Base-by-base conservation (phyloP, 2,797 vertebrate species). In the Delichon dasypus region DNA sequence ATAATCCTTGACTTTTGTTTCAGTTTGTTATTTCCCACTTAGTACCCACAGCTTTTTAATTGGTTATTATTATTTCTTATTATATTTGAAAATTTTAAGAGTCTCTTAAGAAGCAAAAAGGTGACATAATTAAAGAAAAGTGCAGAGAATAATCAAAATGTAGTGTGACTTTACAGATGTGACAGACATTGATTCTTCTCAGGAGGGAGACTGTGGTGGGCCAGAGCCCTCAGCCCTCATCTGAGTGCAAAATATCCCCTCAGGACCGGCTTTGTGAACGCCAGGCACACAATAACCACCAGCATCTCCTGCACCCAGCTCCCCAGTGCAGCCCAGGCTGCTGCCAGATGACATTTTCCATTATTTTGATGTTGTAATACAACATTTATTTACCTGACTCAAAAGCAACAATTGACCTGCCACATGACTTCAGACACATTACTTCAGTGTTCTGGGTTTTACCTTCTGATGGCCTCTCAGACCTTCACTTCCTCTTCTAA, bases 61-160 rank as follows among this genome's bases (percentile, higher is more conserved):
- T 93, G 65, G 23, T 92, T 94, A 94, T 95, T 93, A 96, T 91
- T 94, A 94, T 93, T 96, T 94, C 80, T 73, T 54, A 79, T 95
- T 95, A 94, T 82, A 92, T 82, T 90, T 87, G 34, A 89, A 88
- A 91, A 85, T 79, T 94, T 94, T 90, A 95, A 87, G 88, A 94
- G 77, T 74, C 91, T 91, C 83, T 79, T 58, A 95, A 93, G 94
- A 85, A 90, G 77, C 11, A 85, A 88, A 60, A 80, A 51, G 47
- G 29, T 45, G 22, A 53, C 19, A 30, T 54, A 93, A 96, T 88
- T 62, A 82, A 86, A 87, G 80, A 73, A 94, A 95, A 96, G 79
- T 68, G 53, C 40, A 50, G 88, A 57, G 74, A 91, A 87, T 90
- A 93, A 91, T 85, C 47, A 72, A 88, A 94, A 86, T 67, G 18